A percentile compares a stretch with the other conserved stretches of the same genome.
phyloP scores from a whole-genome alignment of 2,113 vertebrate genomes.

The Apistogramma diplotaenia region DNA sequence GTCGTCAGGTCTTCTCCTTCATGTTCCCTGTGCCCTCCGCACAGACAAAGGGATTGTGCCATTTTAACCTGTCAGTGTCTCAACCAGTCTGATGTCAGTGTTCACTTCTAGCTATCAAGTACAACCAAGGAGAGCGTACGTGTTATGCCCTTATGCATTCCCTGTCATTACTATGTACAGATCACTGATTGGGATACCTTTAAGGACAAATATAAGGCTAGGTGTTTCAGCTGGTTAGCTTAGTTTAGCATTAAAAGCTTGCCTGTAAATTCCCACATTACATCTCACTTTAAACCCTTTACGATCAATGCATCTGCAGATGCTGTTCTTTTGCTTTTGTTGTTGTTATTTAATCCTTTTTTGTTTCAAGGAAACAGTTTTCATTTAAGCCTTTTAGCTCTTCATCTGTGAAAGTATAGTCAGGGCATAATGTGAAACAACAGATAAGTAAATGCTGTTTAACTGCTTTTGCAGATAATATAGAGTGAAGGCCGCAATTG shows the following conservation, averaged over 20 bases:
- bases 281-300: neutral
- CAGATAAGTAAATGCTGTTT: neutral
- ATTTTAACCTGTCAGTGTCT: neutral
- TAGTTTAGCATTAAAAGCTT: neutral
- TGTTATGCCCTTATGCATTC: neutral
- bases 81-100: neutral
- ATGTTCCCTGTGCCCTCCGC: neutral
- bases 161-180: neutral
- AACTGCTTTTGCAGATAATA: neutral
- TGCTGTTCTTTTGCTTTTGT: neutral
- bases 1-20: slow-evolving; percentile 18
- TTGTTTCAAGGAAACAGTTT: neutral
- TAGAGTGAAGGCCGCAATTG: neutral
- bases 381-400: neutral
- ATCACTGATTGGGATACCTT: neutral
- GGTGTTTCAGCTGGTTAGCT: neutral
- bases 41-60: slow-evolving; percentile 17
- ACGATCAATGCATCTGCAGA: neutral
- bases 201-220: neutral
- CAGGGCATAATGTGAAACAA: neutral
- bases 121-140: slow-evolving; percentile 9
- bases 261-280: neutral
- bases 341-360: no score
- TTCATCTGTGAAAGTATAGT: neutral
- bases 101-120: slow-evolving; percentile 31